Evolutionary conservation across 23 tunicate species (phyloP), one percentile per base, ranked within the genome.

Genomic region (Halocynthia aurantium): DNA sequence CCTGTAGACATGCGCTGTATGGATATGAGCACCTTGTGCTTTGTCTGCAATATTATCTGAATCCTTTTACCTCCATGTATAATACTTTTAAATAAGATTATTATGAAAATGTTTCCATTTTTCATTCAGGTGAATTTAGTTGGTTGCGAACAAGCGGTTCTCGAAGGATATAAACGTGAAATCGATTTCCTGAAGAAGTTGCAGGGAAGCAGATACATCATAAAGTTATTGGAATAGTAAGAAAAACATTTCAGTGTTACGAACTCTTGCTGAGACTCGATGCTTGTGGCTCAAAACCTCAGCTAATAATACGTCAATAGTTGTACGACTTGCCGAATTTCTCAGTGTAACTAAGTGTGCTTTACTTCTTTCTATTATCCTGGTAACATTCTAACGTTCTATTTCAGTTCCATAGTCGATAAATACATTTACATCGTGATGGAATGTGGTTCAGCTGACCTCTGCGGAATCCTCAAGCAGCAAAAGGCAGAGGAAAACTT

Each of bases 371-470:
- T n/a, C 20, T 68, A 19, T 1, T 68, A 12, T 68, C 15, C 49
- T 68, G 49, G 13, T 18, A 19, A 68, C 31, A 22, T 68, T 22
- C 13, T 4, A 31, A 31, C 4, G 31, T 22, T 20, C 50, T 1
- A 44, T 62, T 50, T 6, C 84, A 78, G 89, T 67, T 81, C 75
- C 50, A 50, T 90, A 40, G 61, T 62, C 20, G 75, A 67, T 44
- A 70, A 77, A 10, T 51, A 53, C 76, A 56, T 85, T 12, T 72
- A 81, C 54, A 62, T 85, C 6, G 81, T 91, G 9, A 91, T 85
- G 91, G 91, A 89, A 75, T 89, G 88, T 75, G 88, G 96, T 9
- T 88, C 95, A 0, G 51, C 77, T 6, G 96, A 84, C 50, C 50
- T 89, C 66, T 80, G 88, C 12, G 82, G 75, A 53, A 69, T 84